These are phyloP conservation scores for Acanthaster planci DNA, from an alignment of 35 echinoderm and acorn worm genomes.

Conservation along the genomic window DNA sequence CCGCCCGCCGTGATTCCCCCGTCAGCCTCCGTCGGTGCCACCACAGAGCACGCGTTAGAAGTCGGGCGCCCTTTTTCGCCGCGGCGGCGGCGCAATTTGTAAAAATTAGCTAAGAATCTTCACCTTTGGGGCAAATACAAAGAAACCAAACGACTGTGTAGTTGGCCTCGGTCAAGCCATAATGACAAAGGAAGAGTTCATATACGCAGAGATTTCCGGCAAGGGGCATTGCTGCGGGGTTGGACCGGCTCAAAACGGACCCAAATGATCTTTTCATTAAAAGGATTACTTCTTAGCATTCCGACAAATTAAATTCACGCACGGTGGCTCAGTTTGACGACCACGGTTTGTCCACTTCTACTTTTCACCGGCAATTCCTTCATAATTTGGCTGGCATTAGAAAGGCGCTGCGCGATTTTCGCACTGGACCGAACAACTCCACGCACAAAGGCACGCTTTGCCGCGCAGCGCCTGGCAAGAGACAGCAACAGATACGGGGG, in stretches of 20 bases:
- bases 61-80: background rate
- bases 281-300: conserved; percentile 10
- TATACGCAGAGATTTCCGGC: too few species aligned
- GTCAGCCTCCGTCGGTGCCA: background rate
- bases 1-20: background rate
- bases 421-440: too few species aligned
- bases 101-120: conserved; percentile 12
- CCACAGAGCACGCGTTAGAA: background rate
- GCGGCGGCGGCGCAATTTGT: background rate
- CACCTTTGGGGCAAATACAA: background rate
- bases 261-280: background rate
- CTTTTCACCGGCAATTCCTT: too few species aligned
- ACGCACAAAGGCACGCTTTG: too few species aligned
- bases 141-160: background rate
- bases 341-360: too few species aligned
- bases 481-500: conserved; percentile 24
- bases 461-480: background rate
- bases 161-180: too few species aligned
- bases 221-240: conserved; percentile 4
- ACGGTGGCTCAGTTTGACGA: background rate
- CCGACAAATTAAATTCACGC: background rate
- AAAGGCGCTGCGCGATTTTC: too few species aligned
- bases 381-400: too few species aligned
- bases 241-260: too few species aligned
- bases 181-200: too few species aligned